Base-by-base conservation (phyloP, 2,113 vertebrate genomes). In the Dicrurus megarhynchus region DNA sequence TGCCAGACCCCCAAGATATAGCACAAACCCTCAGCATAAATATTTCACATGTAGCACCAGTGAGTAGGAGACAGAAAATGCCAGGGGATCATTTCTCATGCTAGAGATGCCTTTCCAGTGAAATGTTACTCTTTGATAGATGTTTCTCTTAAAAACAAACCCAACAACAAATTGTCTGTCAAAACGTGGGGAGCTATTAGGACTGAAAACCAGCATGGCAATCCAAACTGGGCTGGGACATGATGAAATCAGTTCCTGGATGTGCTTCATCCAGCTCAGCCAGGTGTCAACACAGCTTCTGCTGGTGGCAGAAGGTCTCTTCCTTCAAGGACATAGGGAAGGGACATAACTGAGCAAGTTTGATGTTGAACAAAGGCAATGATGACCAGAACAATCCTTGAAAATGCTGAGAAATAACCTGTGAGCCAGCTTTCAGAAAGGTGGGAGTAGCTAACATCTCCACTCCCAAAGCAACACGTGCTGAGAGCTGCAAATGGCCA, bases 121-220 rank as follows among this genome's bases (percentile, higher is more conserved):
- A 85, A 76, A 95, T 26, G 22, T 18, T 37, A 4, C 46, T 39
- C 83, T 93, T 88, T 84, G 73, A 87, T 88, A 57, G 8, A 17
- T 47, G 37, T 87, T 93, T 78, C 85, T 88, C 64, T 91, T 52
- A 75, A 91, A 91, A 94, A 59, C 27, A 84, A 67, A 69, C 32
- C 5, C 23, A 73, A 15, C 44, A 79, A 37, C 73, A 69, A 56
- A 49, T 87, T 73, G 6, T 33, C 60, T 84, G 26, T 80, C 68
- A 60, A 39, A 77, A 60, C 26, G 8, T 47, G 39, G n/a, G 17
- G 46, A 82, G n/a, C 7, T 85, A 4, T 44, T 47, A 67, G 70
- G 35, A 30, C 24, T 44, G 90, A 44, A 63, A 84, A 60, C 7
- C 1, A 77, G 26, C 15, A 12, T 0, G 7, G 41, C 52, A 77